These are phyloP conservation scores for Mimachlamys varia DNA, from an alignment of 2,888 invertebrate species.

Conservation along the genomic window DNA sequence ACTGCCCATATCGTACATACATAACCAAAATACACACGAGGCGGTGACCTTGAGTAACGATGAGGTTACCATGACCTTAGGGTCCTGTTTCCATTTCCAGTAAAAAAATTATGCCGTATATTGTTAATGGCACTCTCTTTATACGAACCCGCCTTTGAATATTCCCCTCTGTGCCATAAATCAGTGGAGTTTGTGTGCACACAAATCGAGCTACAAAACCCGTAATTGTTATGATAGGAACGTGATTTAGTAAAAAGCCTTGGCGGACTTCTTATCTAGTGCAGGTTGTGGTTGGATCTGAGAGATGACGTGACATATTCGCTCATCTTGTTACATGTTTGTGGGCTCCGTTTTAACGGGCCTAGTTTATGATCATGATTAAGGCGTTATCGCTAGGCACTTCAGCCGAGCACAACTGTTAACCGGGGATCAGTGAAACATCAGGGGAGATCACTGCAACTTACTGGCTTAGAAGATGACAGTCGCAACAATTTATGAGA, in stretches of 20 bases:
- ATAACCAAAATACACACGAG: neutral
- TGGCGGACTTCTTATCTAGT: neutral
- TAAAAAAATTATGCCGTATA: neutral
- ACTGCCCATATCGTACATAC: neutral
- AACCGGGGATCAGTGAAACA: neutral
- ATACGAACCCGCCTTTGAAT: neutral
- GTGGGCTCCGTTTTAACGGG: neutral
- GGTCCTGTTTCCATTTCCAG: neutral
- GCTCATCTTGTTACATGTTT: neutral
- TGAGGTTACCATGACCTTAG: neutral
- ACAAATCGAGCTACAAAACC: neutral
- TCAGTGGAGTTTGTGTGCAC: neutral
- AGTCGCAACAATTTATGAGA: neutral
- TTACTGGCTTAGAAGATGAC: neutral
- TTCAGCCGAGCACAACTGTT: neutral
- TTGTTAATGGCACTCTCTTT: neutral
- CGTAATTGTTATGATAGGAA: neutral
- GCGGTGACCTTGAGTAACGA: neutral
- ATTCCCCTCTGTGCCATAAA: neutral
- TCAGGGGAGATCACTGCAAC: neutral
- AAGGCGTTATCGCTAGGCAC: neutral
- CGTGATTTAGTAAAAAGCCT: constrained; percentile 9
- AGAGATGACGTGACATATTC: neutral
- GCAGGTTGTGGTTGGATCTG: neutral
- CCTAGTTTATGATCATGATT: neutral